Base-by-base conservation (phyloP, 2,797 vertebrate genomes). In the Toxotes lorentzi region DNA sequence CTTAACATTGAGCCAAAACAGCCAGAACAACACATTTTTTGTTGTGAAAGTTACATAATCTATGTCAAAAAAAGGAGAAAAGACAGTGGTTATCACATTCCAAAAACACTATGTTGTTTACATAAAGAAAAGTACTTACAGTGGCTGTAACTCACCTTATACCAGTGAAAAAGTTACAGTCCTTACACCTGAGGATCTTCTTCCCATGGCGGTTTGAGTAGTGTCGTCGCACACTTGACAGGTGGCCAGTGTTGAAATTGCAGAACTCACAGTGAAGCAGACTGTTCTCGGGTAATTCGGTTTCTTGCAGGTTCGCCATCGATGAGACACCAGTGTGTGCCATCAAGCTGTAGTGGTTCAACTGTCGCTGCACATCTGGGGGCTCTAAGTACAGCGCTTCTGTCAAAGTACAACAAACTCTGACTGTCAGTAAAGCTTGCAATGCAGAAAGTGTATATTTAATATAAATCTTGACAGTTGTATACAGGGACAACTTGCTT, bases 231-330 rank as follows among this genome's bases (percentile, higher is more conserved):
- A 98, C 95, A 85, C 96, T 97, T 40, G 97, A 96, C 80, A 96
- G 94, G 85, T 98, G 96, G 78, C 91, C 95, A 54, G 96, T 96
- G 48, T 92, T 95, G 94, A 98, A 99, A 86, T 95, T 95, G 86
- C 97, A 99, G 89, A 97, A 94, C 94, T 98, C 97, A 90, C 97
- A 99, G 91, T 95, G 93, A 57, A 97, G 94, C 65, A 95, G 82
- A 19, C 88, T 86, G 82, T 94, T 95, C 1, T 79, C 63, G 0
- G 40, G 32, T 10, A 70, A 53, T 13, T 7, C 32, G 0, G 41
- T 6, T 0, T 88, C 91, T 89, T 0, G 92, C 88, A 62, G 83
- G 70, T 34, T 94, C 75, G 67, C 88, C 76, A 7, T 93, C 86
- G 87, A 34, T 2, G 91, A 91, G 56, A 85, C 87, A 2, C 92